These are phyloP conservation scores for Alcedo quadribrachys DNA, from an alignment of 2,797 vertebrate genomes.

Conservation along the genomic window DNA sequence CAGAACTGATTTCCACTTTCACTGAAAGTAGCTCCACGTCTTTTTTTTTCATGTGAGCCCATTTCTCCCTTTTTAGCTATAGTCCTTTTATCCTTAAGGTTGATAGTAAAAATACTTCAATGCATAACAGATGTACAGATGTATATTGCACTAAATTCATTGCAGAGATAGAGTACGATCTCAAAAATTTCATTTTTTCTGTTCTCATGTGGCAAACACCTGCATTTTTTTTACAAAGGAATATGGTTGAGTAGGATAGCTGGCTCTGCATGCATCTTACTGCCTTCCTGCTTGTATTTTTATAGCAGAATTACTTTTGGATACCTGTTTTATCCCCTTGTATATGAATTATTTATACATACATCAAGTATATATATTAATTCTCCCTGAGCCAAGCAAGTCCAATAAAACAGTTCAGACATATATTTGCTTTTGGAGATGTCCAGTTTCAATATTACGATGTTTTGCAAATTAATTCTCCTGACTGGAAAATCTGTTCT, in stretches of 20 bases:
- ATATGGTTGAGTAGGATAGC: background rate
- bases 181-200: background rate
- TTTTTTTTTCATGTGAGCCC: background rate
- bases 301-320: background rate
- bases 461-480: background rate
- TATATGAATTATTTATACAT: background rate
- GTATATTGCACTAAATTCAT: background rate
- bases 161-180: background rate
- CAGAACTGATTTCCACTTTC: background rate
- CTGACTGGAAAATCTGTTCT: background rate
- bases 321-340: background rate
- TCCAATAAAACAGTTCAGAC: background rate
- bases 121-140: background rate
- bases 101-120: background rate
- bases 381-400: background rate
- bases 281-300: background rate
- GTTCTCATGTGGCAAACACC: background rate
- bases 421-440: background rate
- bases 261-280: background rate
- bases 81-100: background rate
- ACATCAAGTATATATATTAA: background rate
- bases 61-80: background rate
- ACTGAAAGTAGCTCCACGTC: background rate
- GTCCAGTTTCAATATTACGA: background rate
- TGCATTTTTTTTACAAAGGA: background rate